Conservation (phyloP, 2,113 vertebrate species). For the Rutilus rutilus region DNA sequence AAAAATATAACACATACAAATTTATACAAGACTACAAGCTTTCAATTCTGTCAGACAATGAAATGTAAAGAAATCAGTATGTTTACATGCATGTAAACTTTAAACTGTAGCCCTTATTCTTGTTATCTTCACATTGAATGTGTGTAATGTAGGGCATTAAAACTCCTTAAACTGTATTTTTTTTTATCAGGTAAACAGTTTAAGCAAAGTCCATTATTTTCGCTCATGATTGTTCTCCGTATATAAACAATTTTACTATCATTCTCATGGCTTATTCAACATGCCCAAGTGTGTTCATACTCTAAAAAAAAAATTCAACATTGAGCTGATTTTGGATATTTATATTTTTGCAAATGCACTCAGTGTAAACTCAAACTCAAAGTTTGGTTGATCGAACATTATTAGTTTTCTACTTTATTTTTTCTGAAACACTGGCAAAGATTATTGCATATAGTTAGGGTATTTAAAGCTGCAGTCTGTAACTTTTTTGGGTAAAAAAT, state of each 20-base stretch:
- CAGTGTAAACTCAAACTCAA: not conserved
- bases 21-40: not conserved
- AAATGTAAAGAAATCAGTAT: not conserved
- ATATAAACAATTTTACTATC: too few species aligned
- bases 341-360: not conserved
- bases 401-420: not conserved
- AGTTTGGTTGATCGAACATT: not conserved
- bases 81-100: not conserved
- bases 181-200: too few species aligned
- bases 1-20: not conserved
- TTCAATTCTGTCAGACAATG: not conserved
- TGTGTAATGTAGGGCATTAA: too few species aligned
- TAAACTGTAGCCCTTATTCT: not conserved
- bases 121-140: not conserved
- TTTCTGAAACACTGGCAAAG: not conserved
- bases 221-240: too few species aligned
- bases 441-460: not conserved
- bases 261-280: not conserved
- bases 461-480: too few species aligned
- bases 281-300: not conserved
- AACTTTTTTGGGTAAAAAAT: too few species aligned
- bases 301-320: not conserved
- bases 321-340: not conserved
- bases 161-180: too few species aligned
- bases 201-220: too few species aligned